Conservation (phyloP, 2,113 vertebrate species). For the Limanda limanda region DNA sequence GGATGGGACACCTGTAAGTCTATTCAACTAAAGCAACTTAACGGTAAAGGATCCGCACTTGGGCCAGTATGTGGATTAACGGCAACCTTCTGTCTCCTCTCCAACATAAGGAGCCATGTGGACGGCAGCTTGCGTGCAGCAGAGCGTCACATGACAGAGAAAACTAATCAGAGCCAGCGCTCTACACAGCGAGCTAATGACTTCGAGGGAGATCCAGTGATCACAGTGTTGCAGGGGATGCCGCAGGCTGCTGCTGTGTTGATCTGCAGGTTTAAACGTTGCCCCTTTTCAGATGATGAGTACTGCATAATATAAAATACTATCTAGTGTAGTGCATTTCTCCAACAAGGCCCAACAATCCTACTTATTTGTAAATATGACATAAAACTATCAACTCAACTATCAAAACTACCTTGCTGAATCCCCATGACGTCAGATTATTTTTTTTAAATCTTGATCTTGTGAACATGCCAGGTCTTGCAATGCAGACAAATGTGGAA, state of each 20-base stretch:
- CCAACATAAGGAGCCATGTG: conserved; percentile 32
- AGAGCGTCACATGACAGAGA: conserved; percentile 33
- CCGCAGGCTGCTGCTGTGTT: background rate
- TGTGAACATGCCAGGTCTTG: too few relatives aligned
- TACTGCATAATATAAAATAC: too few relatives aligned
- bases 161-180: conserved; percentile 43
- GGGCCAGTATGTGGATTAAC: conserved; percentile 63
- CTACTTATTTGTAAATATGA: too few relatives aligned
- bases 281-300: too few relatives aligned
- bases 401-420: too few relatives aligned
- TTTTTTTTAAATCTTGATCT: too few relatives aligned
- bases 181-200: conserved; percentile 21
- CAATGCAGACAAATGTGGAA: too few relatives aligned
- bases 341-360: too few relatives aligned
- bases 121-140: conserved; percentile 8
- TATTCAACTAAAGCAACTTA: conserved; percentile 49
- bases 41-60: conserved; percentile 17
- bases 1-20: conserved; percentile 40
- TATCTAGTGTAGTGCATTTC: too few relatives aligned
- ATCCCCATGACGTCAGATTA: too few relatives aligned
- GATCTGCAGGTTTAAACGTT: too few relatives aligned
- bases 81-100: conserved; percentile 48
- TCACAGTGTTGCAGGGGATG: background rate
- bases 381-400: too few relatives aligned
- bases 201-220: background rate